Percentiles rank a stretch among this genome's conserved stretches.
phyloP scores from a whole-genome alignment of 2,113 vertebrate species.

The Antechinus flavipes region DNA sequence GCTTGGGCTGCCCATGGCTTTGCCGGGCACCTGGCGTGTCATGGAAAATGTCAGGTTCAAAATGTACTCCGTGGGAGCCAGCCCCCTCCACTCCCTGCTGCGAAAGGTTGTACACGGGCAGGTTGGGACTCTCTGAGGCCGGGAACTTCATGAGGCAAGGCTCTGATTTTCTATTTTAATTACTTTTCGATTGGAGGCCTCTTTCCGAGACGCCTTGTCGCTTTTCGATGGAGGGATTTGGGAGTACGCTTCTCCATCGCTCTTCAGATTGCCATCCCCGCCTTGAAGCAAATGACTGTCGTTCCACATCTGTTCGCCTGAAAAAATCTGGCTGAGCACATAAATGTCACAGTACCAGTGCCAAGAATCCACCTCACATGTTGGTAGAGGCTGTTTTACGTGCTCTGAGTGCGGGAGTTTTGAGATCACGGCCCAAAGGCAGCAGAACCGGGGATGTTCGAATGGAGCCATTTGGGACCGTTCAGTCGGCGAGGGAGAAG shows the following conservation, averaged over 20 bases:
- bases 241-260: not conserved
- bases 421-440: not conserved
- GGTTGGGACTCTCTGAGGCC: not conserved
- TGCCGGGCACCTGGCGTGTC: not conserved
- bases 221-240: not conserved
- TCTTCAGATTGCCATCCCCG: not conserved
- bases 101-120: not conserved
- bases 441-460: not conserved
- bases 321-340: not conserved
- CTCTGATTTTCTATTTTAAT: not conserved
- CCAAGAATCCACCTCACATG: not conserved
- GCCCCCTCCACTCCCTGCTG: not conserved
- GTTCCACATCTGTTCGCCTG: not conserved
- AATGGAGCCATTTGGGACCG: not conserved
- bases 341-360: rapidly evolving
- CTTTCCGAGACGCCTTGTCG: constrained; percentile 25
- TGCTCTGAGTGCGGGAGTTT: not conserved
- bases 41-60: not conserved
- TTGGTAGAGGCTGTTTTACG: not conserved
- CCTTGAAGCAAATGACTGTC: not conserved
- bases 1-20: not conserved
- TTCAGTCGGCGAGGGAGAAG: not conserved
- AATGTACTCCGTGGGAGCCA: not conserved
- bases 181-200: constrained; percentile 4
- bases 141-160: not conserved